Evolutionary conservation across 2,797 vertebrate genomes (phyloP).

Genomic region (Lagocephalus sceleratus): DNA sequence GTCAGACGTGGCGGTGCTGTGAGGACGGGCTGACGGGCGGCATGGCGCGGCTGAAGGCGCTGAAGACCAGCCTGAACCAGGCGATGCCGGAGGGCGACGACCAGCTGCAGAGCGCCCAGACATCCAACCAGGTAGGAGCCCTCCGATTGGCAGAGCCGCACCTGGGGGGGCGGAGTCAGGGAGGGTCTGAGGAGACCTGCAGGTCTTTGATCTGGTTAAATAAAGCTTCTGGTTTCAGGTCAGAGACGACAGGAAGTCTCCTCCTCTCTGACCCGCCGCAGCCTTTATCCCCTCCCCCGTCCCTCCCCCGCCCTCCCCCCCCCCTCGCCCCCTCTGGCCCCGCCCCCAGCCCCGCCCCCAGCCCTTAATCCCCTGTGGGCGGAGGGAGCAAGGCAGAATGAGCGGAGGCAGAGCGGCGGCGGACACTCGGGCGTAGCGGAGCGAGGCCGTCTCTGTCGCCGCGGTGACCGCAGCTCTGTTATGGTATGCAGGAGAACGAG

Average conservation of each 20-base stretch:
- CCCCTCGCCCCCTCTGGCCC: slow-evolving; percentile 56
- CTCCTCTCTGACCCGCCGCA: slow-evolving; percentile 18
- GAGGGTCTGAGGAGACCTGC: too few species aligned
- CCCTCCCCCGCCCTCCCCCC: slow-evolving; percentile 38
- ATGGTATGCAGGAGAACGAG: slow-evolving; percentile 91
- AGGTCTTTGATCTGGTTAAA: too few species aligned
- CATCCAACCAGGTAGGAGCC: slow-evolving; percentile 74
- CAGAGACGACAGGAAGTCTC: too few species aligned
- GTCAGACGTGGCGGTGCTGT: slow-evolving; percentile 83
- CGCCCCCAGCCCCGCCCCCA: slow-evolving; percentile 46
- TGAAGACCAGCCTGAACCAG: slow-evolving; percentile 76
- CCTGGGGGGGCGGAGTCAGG: too few species aligned
- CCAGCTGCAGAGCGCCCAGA: slow-evolving; percentile 71
- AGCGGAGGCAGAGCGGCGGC: slow-evolving; percentile 21
- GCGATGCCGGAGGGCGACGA: slow-evolving; percentile 77
- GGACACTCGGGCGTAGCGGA: slow-evolving; percentile 19
- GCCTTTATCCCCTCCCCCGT: slow-evolving; percentile 23
- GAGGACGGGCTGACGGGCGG: slow-evolving; percentile 74
- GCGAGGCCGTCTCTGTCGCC: slow-evolving; percentile 19
- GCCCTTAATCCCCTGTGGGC: slow-evolving; percentile 80
- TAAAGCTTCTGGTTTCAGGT: too few species aligned
- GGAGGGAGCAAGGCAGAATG: slow-evolving; percentile 64
- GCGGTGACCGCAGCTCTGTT: slow-evolving; percentile 48
- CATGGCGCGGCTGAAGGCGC: slow-evolving; percentile 64
- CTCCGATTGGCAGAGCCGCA: too few species aligned